Evolutionary conservation across 1,140 invertebrate genomes (phyloP).

Genomic region (Thrips palmi): DNA sequence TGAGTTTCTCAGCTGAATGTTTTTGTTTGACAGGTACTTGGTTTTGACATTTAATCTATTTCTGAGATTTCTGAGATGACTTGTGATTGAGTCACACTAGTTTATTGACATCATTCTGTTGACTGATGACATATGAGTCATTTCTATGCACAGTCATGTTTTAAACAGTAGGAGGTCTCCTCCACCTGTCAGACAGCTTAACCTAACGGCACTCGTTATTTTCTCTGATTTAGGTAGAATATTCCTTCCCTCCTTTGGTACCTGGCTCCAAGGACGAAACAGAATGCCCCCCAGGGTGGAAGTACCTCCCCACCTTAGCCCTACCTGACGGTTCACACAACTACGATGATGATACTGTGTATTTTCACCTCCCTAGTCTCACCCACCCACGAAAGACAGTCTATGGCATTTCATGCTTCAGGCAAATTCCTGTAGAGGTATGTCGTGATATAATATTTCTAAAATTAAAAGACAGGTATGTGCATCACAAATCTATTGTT

Average conservation of each 20-base stretch:
- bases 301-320: slow-evolving; percentile 85
- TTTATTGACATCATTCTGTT: too few species aligned
- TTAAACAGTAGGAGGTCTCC: too few species aligned
- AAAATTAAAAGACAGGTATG: background rate
- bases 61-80: too few species aligned
- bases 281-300: slow-evolving; percentile 81
- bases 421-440: slow-evolving; percentile 92
- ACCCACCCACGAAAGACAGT: slow-evolving; percentile 67
- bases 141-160: too few species aligned
- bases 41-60: too few species aligned
- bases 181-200: background rate
- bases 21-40: too few species aligned
- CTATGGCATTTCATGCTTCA: slow-evolving; percentile 93
- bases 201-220: slow-evolving; percentile 3
- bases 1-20: too few species aligned
- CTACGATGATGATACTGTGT: slow-evolving; percentile 87
- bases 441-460: slow-evolving; percentile 10
- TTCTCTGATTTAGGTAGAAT: slow-evolving; percentile 63
- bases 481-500: background rate
- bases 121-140: too few species aligned
- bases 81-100: too few species aligned
- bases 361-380: slow-evolving; percentile 85
- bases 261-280: slow-evolving; percentile 37
- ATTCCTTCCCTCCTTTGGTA: slow-evolving; percentile 80
- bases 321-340: slow-evolving; percentile 97